Base-by-base conservation (phyloP, 2,113 vertebrate species). In the Oryzias javanicus region DNA sequence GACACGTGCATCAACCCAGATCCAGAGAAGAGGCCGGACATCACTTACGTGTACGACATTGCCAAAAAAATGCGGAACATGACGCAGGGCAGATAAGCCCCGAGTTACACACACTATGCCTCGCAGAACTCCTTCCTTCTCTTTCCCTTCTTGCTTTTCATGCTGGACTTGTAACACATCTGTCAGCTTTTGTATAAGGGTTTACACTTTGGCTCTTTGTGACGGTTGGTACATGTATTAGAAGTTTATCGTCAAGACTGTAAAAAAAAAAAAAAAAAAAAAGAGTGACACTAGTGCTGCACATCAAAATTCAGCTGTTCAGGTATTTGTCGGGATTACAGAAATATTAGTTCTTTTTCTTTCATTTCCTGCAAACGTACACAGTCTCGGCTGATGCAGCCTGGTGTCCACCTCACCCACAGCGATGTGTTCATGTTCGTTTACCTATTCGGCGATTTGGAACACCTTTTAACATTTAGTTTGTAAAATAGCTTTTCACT, bases 1-100 rank as follows among this genome's bases (percentile, higher is more conserved):
- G 97, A 98, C 78, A 94, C 94, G 88, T 99, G 97, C 91, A 99
- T 99, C 91, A 98, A 94, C 84, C 97, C 97, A 0, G 97, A 98
- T 86, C 96, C 97, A 0, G 97, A 99, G 93, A 97, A 95, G 92
- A 93, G 97, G 86, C 97, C 97, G 25, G 97, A 98, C 82, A 89
- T 98, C 82, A 75, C 94, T 87, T 98, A 98, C 14, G 96, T 99
- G 70, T 99, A 96, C 49, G 93, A 93, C 53, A 91, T 98, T 15
- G 97, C 97, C 12, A 97, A 97, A 74, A 91, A 93, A 52, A 98
- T 99, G 96, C 95, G 98, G 5, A 91, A 89, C 0, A 67, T 89
- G 83, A 94, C 92, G 1, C 90, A 93, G 5, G 93, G 91, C 89
- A 95, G 91, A 91, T 98, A 85, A 92, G 59, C 67, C 76, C 66